These are phyloP conservation scores for Gobio gobio DNA, from an alignment of 2,113 vertebrate genomes.

Conservation along the genomic window DNA sequence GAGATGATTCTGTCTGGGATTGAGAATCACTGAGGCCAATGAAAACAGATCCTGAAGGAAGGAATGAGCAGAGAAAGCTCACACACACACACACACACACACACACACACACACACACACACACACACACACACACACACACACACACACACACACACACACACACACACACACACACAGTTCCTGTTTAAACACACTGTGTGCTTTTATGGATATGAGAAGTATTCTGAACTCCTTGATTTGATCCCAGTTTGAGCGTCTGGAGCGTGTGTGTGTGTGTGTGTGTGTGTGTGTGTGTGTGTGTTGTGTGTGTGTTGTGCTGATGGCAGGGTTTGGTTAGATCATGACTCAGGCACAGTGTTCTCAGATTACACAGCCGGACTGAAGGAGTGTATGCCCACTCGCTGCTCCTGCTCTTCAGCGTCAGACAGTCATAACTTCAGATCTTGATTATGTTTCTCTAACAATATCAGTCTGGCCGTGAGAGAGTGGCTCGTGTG, in stretches of 20 bases:
- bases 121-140: too few relatives aligned
- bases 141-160: too few relatives aligned
- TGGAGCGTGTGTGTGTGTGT: background rate
- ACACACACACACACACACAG: background rate
- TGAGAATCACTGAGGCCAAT: too few relatives aligned
- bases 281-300: too few relatives aligned
- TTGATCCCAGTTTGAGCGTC: background rate
- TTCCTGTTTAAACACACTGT: background rate
- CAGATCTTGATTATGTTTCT: background rate
- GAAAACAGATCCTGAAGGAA: too few relatives aligned
- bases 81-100: too few relatives aligned
- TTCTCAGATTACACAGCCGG: constrained; percentile 1
- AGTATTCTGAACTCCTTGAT: background rate
- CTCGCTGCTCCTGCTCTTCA: background rate
- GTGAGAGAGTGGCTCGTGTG: background rate
- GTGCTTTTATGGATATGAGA: background rate
- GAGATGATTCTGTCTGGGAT: too few relatives aligned
- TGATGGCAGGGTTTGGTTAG: constrained; percentile 17
- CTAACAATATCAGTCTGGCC: too few relatives aligned
- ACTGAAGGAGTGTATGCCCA: constrained; percentile 12
- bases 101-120: too few relatives aligned
- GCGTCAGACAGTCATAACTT: background rate
- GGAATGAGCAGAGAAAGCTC: too few relatives aligned
- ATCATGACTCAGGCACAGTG: background rate
- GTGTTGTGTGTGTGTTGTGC: background rate